A percentile compares a stretch with the other conserved stretches of the same genome.
phyloP scores from a whole-genome alignment of 2,797 vertebrate genomes.

The Natrix natrix region DNA sequence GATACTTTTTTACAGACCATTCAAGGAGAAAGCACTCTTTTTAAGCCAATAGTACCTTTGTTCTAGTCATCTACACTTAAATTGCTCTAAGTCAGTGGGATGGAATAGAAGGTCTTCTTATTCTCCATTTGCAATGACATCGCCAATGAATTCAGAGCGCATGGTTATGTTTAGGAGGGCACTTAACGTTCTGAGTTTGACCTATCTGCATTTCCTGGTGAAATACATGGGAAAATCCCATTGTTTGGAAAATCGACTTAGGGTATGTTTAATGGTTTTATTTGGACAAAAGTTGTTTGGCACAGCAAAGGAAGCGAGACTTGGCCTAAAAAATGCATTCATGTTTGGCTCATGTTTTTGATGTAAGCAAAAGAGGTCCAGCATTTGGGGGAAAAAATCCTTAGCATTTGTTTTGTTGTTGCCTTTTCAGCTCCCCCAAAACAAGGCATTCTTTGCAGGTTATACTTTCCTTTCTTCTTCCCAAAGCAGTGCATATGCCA shows the following conservation, averaged over 20 bases:
- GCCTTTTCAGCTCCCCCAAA: not conserved
- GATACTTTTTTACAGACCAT: not conserved
- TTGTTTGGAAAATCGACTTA: too few relatives aligned
- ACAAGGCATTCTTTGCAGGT: not conserved
- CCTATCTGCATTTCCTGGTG: too few relatives aligned
- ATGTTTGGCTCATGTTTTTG: not conserved
- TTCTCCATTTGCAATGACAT: not conserved
- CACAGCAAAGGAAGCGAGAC: not conserved
- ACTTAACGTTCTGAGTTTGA: too few relatives aligned
- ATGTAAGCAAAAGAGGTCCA: not conserved
- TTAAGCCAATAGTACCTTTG: not conserved
- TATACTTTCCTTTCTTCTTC: not conserved
- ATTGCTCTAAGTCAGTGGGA: not conserved
- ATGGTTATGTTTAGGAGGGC: too few relatives aligned
- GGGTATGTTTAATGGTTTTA: constrained; percentile 7
- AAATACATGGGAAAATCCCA: too few relatives aligned
- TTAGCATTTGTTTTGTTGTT: not conserved
- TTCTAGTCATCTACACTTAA: not conserved
- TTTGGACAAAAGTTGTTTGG: rapidly evolving
- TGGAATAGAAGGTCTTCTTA: not conserved
- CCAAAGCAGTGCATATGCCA: not conserved
- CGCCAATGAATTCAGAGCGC: too few relatives aligned
- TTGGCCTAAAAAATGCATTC: not conserved
- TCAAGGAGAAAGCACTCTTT: not conserved
- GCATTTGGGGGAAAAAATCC: not conserved